These are phyloP conservation scores for Pseudorectes ferrugineus DNA, from an alignment of 2,113 vertebrate genomes.

Conservation along the genomic window DNA sequence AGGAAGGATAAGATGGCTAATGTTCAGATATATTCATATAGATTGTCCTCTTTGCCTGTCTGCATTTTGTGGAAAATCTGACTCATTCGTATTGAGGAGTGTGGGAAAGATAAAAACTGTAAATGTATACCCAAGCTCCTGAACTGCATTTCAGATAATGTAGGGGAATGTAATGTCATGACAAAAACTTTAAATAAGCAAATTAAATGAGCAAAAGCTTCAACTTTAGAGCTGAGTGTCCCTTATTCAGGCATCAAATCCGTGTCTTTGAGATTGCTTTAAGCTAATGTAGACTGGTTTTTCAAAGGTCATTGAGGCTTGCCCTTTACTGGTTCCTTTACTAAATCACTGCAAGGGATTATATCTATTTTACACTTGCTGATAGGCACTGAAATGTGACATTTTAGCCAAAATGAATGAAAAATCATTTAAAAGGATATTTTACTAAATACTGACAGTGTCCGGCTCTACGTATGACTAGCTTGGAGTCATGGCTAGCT, in stretches of 20 bases:
- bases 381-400: neutral
- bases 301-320: neutral
- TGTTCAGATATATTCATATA: neutral
- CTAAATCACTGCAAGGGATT: neutral
- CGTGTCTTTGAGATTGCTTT: neutral
- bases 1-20: neutral
- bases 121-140: neutral
- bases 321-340: neutral
- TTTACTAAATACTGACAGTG: neutral
- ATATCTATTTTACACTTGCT: neutral
- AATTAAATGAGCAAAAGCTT: neutral
- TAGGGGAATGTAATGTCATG: neutral
- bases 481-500: neutral
- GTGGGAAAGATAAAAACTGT: neutral
- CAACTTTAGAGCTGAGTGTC: neutral
- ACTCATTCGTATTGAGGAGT: neutral
- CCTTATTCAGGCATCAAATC: neutral
- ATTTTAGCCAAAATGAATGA: neutral
- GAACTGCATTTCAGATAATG: neutral
- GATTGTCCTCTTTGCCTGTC: neutral
- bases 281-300: neutral
- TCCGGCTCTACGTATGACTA: neutral
- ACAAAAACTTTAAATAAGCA: neutral
- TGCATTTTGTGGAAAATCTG: neutral
- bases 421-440: neutral